Conservation (phyloP, 2,797 vertebrate genomes). For the Loris lydekkerianus region DNA sequence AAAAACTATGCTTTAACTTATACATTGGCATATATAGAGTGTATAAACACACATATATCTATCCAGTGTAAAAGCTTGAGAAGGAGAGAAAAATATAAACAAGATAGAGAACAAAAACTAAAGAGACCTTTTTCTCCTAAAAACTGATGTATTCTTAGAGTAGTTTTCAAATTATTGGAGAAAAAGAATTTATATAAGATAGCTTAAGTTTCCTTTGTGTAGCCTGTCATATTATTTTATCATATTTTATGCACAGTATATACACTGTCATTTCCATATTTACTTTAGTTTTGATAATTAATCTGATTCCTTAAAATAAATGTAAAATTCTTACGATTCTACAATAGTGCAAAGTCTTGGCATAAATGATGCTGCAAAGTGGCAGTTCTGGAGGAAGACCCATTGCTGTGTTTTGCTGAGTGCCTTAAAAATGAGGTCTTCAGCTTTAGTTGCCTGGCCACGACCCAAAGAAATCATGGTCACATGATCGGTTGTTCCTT, state of each 20-base stretch:
- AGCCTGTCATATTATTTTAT: not conserved
- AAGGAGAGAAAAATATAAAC: not conserved
- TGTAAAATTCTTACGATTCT: constrained; percentile 80
- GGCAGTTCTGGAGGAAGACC: constrained; percentile 89
- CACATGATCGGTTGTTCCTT: constrained; percentile 78
- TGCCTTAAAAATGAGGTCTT: constrained; percentile 82
- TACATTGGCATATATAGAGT: not conserved
- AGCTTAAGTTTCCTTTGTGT: not conserved
- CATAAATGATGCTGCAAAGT: constrained; percentile 86
- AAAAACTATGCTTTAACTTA: not conserved
- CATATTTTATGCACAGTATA: not conserved
- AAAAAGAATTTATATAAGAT: not conserved
- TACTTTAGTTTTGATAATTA: not conserved
- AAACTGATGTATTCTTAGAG: not conserved
- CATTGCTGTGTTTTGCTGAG: constrained; percentile 75
- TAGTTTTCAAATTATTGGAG: not conserved
- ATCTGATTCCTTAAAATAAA: not conserved
- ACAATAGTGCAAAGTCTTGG: constrained; percentile 83
- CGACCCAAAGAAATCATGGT: constrained; percentile 86
- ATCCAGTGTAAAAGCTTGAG: not conserved
- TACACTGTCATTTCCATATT: not conserved
- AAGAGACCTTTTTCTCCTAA: not conserved
- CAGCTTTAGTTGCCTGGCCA: constrained; percentile 83
- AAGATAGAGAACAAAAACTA: not conserved
- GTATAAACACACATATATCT: not conserved